Percentiles rank a stretch among this genome's conserved stretches.
phyloP scores from a whole-genome alignment of 2,113 vertebrate genomes.

The Terrapene triunguis region DNA sequence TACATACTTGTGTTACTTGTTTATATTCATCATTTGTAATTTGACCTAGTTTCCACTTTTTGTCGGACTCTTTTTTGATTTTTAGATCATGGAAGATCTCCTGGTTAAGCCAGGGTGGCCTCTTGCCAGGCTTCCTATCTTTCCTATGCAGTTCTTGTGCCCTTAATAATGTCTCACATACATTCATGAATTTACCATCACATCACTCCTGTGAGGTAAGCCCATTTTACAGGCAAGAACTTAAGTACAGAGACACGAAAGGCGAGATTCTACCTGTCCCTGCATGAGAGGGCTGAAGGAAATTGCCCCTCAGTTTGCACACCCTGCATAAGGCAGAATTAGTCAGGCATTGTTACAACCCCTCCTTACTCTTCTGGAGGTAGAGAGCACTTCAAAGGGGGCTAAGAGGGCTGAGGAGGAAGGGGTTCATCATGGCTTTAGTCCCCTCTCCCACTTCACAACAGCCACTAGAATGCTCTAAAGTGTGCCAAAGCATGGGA shows the following conservation, averaged over 20 bases:
- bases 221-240: not conserved
- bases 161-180: not conserved
- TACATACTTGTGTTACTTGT: no score
- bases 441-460: not conserved
- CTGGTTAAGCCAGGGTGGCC: no score
- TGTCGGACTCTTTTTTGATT: no score
- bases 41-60: no score
- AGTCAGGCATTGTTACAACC: not conserved
- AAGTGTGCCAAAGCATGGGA: not conserved
- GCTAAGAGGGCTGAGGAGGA: not conserved
- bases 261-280: not conserved
- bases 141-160: no score
- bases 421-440: not conserved
- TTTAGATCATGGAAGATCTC: no score
- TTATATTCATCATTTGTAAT: no score
- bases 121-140: no score
- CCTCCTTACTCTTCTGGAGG: not conserved
- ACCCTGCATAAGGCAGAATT: not conserved
- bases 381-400: not conserved
- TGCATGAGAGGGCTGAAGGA: not conserved
- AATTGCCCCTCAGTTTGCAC: not conserved
- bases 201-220: not conserved
- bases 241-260: not conserved
- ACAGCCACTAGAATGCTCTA: not conserved
- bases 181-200: not conserved